Percentiles rank a stretch among this genome's conserved stretches.
These are phyloP conservation scores for Neogobius melanostomus DNA, from an alignment of 2,113 vertebrate genomes.

Conservation along the genomic window DNA sequence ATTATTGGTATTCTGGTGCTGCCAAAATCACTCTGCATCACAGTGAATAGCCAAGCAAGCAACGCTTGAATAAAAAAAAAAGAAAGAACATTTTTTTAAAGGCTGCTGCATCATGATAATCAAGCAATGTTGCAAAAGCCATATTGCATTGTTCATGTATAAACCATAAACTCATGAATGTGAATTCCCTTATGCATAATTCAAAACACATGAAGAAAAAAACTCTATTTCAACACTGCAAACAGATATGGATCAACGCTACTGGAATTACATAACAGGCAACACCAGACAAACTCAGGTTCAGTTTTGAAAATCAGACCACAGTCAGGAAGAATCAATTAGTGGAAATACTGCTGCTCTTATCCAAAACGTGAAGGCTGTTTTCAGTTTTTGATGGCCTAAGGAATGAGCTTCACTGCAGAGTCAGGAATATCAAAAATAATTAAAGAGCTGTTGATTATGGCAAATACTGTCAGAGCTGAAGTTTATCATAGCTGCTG, in stretches of 20 bases:
- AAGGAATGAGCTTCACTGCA: not conserved
- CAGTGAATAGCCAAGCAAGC: not conserved
- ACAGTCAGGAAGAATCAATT: not conserved
- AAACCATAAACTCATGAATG: too few relatives aligned
- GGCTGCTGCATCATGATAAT: too few relatives aligned
- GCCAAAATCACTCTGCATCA: slow-evolving; percentile 13
- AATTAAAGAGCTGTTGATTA: slow-evolving; percentile 1
- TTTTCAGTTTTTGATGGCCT: not conserved
- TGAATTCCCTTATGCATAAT: too few relatives aligned
- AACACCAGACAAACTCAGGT: too few relatives aligned
- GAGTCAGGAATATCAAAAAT: not conserved
- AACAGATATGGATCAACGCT: too few relatives aligned
- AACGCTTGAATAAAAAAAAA: not conserved
- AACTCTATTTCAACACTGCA: not conserved
- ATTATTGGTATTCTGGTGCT: not conserved
- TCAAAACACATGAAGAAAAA: not conserved
- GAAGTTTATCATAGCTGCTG: not conserved
- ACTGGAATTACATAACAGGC: too few relatives aligned
- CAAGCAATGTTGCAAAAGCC: not conserved
- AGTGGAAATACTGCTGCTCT: slow-evolving; percentile 1
- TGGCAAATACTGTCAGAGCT: not conserved
- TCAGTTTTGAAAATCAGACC: not conserved
- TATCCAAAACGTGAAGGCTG: not conserved
- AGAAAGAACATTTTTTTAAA: not conserved
- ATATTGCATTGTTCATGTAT: not conserved